Evolutionary conservation across 1,140 invertebrate species (phyloP).

Genomic region (Matsumurasca onukii): DNA sequence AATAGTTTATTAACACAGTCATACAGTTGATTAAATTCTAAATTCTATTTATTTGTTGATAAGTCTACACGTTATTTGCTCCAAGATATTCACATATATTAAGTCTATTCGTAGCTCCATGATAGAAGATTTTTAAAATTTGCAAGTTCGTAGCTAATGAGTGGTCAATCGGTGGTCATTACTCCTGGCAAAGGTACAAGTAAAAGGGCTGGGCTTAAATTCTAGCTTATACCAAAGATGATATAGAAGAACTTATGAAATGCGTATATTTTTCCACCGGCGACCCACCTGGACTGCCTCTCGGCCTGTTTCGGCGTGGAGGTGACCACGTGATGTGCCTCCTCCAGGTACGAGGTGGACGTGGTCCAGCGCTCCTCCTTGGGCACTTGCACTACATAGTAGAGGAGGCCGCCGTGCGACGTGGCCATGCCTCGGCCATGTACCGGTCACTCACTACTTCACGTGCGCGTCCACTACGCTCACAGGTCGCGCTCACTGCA

Average conservation of each 20-base stretch:
- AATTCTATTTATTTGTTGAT: too few relatives aligned
- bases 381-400: constrained; percentile 64
- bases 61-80: too few relatives aligned
- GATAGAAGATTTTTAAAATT: too few relatives aligned
- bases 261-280: not conserved
- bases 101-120: too few relatives aligned
- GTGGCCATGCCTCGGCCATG: constrained; percentile 51
- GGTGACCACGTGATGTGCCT: constrained; percentile 30
- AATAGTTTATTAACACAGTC: too few relatives aligned
- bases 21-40: too few relatives aligned
- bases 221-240: too few relatives aligned
- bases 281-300: constrained; percentile 29
- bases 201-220: too few relatives aligned
- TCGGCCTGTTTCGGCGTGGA: constrained; percentile 19
- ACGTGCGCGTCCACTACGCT: constrained; percentile 3
- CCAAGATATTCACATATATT: too few relatives aligned
- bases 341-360: constrained; percentile 36
- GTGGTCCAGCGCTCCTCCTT: constrained; percentile 46
- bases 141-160: too few relatives aligned
- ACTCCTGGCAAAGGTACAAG: too few relatives aligned
- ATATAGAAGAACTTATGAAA: not conserved
- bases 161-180: too few relatives aligned
- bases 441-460: constrained; percentile 24
- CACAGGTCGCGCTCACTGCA: not conserved
- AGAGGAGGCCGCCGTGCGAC: constrained; percentile 61